Evolutionary conservation across 2,888 invertebrate genomes (phyloP), one percentile per base, ranked within the genome.

Genomic region (Cantharis rustica): DNA sequence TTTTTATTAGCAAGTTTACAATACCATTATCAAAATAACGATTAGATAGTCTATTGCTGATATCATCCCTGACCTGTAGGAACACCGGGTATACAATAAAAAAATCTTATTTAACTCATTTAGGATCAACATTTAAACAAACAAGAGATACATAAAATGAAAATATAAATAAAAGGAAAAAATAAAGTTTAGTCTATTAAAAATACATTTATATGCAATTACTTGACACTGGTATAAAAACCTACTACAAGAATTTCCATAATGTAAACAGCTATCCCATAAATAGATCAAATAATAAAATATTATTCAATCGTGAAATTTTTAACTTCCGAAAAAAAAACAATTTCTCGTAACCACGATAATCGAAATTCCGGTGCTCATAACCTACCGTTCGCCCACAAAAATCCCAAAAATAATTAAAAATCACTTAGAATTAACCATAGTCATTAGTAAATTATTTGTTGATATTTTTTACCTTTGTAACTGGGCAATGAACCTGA

Each of bases 1-100:
- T 74, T 77, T 77, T 77, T 72, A 72, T 61, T 47, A 61, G 62
- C 68, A 61, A 66, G 74, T 74, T 77, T 75, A 47, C 47, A 64
- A 77, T 77, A 73, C 73, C 64, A 71, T 73, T 80, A 79, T 81
- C 81, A 77, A 77, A 79, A 75, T 74, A 26, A 72, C 17, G 75
- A 75, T 78, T 75, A 78, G 72, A 70, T 61, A 72, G 75, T 75
- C 75, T 78, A 62, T 75, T 69, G 31, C 75, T 75, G 78, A 78
- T 78, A 78, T 63, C 69, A 78, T 75, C 78, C 78, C 78, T 78
- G 78, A 78, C 78, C 78, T 78, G 77, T 71, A 74, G 74, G 69
- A 71, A 47, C 71, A 69, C 71, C 68, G 71, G 61, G 76, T 4
- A 62, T 64, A 31, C 3, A 31, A 13, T 68, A 71, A 16, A 61